Percentiles rank a stretch among this genome's conserved stretches.
These are phyloP conservation scores for Chironomus tentans DNA, from an alignment of 2,888 invertebrate genomes.

Conservation along the genomic window DNA sequence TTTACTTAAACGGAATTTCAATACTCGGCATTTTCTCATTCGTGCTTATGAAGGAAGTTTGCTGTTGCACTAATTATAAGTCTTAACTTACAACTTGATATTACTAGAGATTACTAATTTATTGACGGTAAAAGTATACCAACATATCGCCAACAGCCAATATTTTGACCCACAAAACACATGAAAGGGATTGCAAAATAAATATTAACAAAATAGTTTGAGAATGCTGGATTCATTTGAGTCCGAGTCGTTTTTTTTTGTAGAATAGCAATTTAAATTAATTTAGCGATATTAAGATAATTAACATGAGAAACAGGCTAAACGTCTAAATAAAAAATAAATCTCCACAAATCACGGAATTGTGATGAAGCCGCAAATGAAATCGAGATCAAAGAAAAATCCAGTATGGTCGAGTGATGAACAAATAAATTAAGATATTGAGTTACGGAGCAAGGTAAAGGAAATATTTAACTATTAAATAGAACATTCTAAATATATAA, in stretches of 20 bases:
- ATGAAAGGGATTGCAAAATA: background rate
- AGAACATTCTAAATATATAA: too few species aligned
- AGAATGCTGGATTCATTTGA: background rate
- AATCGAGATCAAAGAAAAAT: too few species aligned
- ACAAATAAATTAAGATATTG: too few species aligned
- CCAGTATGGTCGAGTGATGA: too few species aligned
- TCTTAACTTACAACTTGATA: background rate
- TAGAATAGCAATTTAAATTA: background rate
- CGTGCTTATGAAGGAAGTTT: background rate
- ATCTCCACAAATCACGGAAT: too few species aligned
- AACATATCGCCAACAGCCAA: background rate
- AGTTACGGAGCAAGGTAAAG: too few species aligned
- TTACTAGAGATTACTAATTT: background rate
- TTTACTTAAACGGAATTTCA: too few species aligned
- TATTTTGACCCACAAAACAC: background rate
- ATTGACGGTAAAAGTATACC: background rate
- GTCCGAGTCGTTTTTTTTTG: background rate
- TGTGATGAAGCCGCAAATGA: too few species aligned
- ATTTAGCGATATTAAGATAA: background rate
- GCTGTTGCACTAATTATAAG: background rate
- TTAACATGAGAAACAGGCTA: background rate
- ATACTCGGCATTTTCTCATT: background rate
- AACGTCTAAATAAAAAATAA: background rate
- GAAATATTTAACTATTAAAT: too few species aligned
- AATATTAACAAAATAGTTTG: background rate